A percentile compares a stretch with the other conserved stretches of the same genome.
Evolutionary conservation across 2,113 vertebrate species (phyloP).

Genomic region (Turdus rufiventris): DNA sequence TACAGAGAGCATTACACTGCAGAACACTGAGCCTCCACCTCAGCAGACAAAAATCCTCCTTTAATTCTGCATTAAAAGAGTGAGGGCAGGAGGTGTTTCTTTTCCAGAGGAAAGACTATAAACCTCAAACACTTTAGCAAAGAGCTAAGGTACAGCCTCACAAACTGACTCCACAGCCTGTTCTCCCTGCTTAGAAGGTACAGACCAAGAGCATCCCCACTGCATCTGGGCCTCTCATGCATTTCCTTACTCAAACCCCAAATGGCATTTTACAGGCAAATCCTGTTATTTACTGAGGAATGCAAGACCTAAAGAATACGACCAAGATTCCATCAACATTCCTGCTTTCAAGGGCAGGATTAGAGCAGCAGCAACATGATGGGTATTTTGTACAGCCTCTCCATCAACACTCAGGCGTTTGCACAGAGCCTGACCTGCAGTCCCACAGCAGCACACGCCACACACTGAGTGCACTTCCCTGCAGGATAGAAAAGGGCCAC

Average conservation of each 20-base stretch:
- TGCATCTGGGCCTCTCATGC: neutral
- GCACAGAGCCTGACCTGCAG: neutral
- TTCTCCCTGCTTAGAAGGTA: neutral
- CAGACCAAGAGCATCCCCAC: accelerated
- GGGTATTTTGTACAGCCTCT: neutral
- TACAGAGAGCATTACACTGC: neutral
- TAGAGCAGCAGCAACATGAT: neutral
- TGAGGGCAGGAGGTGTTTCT: neutral
- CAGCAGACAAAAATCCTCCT: neutral
- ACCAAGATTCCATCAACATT: slow-evolving; percentile 25
- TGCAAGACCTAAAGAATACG: slow-evolving; percentile 30
- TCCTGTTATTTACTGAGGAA: slow-evolving; percentile 57
- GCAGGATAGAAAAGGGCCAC: neutral
- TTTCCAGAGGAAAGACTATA: neutral
- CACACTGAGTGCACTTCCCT: neutral
- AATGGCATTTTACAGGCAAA: slow-evolving; percentile 20
- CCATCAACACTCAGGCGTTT: neutral
- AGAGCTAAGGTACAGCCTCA: neutral
- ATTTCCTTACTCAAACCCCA: slow-evolving; percentile 22
- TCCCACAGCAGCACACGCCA: neutral
- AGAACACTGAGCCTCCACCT: neutral
- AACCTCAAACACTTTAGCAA: neutral
- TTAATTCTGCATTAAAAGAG: neutral
- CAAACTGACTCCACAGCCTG: neutral
- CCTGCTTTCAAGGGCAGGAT: slow-evolving; percentile 31